Evolutionary conservation across 2,113 vertebrate species (phyloP), one percentile per base, ranked within the genome.

Genomic region (Onychostruthus taczanowskii): DNA sequence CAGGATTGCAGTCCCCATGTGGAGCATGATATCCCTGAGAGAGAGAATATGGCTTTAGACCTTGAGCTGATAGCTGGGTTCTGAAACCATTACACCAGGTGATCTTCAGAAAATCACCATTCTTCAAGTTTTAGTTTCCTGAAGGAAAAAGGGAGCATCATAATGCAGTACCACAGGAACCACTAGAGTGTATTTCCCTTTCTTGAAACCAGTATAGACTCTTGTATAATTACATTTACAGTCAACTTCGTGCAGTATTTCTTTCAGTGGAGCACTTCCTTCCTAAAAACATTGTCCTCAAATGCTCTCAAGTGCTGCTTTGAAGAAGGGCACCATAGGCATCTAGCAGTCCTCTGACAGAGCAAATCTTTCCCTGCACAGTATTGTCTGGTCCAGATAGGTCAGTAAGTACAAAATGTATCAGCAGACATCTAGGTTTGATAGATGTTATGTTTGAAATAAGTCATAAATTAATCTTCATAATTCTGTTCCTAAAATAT

Each of bases 61-160:
- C 37, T 72, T 0, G 0, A 55, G 49, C 18, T 58, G 46, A 43
- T 26, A 89, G 44, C 41, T 69, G 70, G 81, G 23, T 46, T 87
- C 62, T 87, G 68, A 84, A 67, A 86, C 44, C 26, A 46, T 0
- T 23, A 76, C 84, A 79, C 31, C 44, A 73, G 37, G 41, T 59
- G 33, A 73, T 46, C 46, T 58, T 87, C 66, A 72, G 89, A 72
- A 91, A 93, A 87, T 33, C 31, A 63, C 11, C 22, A 17, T 91
- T 76, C 63, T 90, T 87, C 31, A 30, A n/a, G 23, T 72, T 91
- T 86, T 9, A 9, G 35, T 77, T 93, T 74, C 76, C 59, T 87
- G 86, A 75, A 91, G 62, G 37, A 90, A 84, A 90, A 55, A 11
- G 17, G 9, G 9, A 26, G 6, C 27, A 74, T 74, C 46, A 18